phyloP scores from a whole-genome alignment of 2,888 invertebrate genomes.

The Erebia palarica region DNA sequence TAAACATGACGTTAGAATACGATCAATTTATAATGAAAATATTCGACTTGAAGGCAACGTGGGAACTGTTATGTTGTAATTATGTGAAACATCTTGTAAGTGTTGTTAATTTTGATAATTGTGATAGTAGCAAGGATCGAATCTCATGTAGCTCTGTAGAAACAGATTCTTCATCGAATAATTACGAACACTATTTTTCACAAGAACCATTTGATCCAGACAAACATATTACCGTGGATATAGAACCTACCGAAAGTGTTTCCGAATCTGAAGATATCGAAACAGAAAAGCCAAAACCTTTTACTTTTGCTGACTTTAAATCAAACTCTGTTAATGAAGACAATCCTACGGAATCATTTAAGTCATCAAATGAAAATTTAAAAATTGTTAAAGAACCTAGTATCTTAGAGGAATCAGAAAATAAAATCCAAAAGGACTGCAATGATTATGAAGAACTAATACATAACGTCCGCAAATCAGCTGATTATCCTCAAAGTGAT shows the following conservation, averaged over 20 bases:
- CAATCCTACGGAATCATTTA: conserved; percentile 45
- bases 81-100: conserved; percentile 77
- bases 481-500: conserved; percentile 35
- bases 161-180: conserved; percentile 67
- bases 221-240: conserved; percentile 24
- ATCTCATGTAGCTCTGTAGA: conserved; percentile 70
- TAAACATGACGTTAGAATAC: conserved; percentile 79
- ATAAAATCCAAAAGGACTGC: conserved; percentile 36
- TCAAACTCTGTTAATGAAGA: conserved; percentile 55
- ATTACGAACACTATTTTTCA: conserved; percentile 67
- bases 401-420: conserved; percentile 24
- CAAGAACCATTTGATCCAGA: conserved; percentile 42
- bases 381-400: conserved; percentile 8
- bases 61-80: conserved; percentile 83
- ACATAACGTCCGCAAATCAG: conserved; percentile 28
- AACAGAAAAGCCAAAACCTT: conserved; percentile 67
- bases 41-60: conserved; percentile 83
- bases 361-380: conserved; percentile 31
- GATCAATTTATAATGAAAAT: conserved; percentile 83
- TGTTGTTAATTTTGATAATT: conserved; percentile 69
- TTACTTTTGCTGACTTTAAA: conserved; percentile 83
- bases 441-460: conserved; percentile 17
- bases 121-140: conserved; percentile 59
- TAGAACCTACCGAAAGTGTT: conserved; percentile 35
- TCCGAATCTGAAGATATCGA: conserved; percentile 39